A percentile compares a stretch with the other conserved stretches of the same genome.
phyloP scores from a whole-genome alignment of 2,888 invertebrate genomes.

The Trichopoda pennipes region DNA sequence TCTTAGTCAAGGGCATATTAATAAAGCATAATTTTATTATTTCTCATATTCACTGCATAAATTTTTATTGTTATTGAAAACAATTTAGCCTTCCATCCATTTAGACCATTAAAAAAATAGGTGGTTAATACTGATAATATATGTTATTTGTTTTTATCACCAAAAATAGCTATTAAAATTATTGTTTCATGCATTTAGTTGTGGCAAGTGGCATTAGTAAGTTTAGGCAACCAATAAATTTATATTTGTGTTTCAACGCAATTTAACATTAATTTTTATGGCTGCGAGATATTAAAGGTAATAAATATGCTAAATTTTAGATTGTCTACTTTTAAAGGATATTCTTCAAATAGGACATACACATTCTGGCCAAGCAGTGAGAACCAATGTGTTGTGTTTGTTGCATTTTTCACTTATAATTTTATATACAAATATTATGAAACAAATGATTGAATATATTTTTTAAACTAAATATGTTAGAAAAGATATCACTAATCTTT shows the following conservation, averaged over 20 bases:
- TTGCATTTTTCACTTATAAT: no score
- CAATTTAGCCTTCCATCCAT: slow-evolving; percentile 10
- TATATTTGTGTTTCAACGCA: slow-evolving; percentile 11
- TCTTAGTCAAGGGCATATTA: slow-evolving; percentile 58
- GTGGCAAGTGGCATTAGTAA: background rate
- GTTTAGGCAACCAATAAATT: background rate
- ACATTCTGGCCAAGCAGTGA: no score
- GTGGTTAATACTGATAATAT: background rate
- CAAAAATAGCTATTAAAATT: slow-evolving; percentile 6
- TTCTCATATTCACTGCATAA: slow-evolving; percentile 2
- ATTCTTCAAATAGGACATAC: no score
- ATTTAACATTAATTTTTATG: slow-evolving; percentile 9
- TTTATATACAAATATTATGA: no score
- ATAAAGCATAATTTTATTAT: slow-evolving; percentile 33
- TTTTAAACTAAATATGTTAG: no score
- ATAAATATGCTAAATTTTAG: background rate
- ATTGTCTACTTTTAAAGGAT: background rate
- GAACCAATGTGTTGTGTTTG: no score
- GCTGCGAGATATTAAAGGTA: slow-evolving; percentile 1
- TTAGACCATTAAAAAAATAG: slow-evolving; percentile 12
- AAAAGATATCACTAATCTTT: background rate
- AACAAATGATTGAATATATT: no score
- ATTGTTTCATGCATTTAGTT: background rate
- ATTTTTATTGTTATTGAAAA: slow-evolving; percentile 35
- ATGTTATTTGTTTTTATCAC: slow-evolving; percentile 26